A percentile compares a stretch with the other conserved stretches of the same genome.
These are phyloP conservation scores for Acanthosepion esculentum DNA, from an alignment of 2,888 invertebrate genomes.

Conservation along the genomic window DNA sequence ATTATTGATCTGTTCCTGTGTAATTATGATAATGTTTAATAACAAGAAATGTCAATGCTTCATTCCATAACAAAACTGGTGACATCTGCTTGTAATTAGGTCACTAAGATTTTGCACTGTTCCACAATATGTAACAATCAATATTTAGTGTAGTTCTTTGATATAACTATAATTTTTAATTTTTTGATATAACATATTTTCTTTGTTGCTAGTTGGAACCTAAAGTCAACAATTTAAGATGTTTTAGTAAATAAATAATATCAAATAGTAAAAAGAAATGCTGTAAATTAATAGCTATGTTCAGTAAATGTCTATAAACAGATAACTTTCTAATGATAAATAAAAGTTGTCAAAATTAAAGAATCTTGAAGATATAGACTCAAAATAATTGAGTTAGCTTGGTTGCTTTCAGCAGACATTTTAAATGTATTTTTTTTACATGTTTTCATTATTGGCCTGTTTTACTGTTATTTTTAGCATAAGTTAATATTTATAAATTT, in stretches of 20 bases:
- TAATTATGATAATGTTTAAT: slow-evolving; percentile 20
- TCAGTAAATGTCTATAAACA: neutral
- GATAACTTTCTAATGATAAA: neutral
- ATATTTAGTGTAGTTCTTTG: neutral
- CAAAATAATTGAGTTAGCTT: neutral
- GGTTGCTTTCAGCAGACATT: neutral
- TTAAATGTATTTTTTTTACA: neutral
- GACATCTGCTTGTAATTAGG: slow-evolving; percentile 33
- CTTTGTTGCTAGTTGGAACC: neutral
- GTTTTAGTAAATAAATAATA: neutral
- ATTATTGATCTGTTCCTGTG: neutral
- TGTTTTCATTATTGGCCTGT: neutral
- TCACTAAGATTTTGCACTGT: neutral
- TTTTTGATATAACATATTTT: neutral
- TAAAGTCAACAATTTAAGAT: neutral
- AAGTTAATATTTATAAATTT: neutral
- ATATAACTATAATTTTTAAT: neutral
- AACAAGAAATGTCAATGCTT: neutral
- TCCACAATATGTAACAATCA: neutral
- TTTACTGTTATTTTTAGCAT: neutral
- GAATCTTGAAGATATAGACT: neutral
- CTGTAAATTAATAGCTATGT: neutral
- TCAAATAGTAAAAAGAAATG: neutral
- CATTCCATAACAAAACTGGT: neutral
- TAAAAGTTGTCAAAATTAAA: neutral